Base-by-base conservation (phyloP, 2,797 vertebrate genomes). In the Premnoplex brunnescens region DNA sequence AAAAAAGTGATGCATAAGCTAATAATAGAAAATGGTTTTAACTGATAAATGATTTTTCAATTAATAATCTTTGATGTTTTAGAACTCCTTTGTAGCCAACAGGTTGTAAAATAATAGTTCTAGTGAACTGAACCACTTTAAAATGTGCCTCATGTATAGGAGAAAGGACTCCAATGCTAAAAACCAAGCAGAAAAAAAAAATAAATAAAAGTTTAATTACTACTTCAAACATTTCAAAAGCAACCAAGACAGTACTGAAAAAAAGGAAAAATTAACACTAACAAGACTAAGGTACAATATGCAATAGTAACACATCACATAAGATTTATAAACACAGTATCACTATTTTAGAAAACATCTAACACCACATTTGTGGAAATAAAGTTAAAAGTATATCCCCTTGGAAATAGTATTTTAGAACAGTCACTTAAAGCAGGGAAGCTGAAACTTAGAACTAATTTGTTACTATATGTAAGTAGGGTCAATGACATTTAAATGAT, bases 171-270 rank as follows among this genome's bases (percentile, higher is more conserved):
- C 54, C 86, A 94, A 91, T 62, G 96, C 63, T 81, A 74, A 96
- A 93, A 96, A 54, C 36, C 79, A 56, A 74, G 64, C 17, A 58
- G 94, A 89, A 96, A 91, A 59, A 91, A 59, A 77, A 95, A 93
- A 37, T 41, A 98, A 98, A 96, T 97, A 91, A 34, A 96, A 67
- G 68, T 97, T 97, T 98, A 97, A 97, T 97, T 93, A 95, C 93
- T 97, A 97, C 85, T 97, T 95, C 96, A 88, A 96, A 95, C 86
- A 95, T 89, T 73, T 89, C 74, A 94, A 94, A 93, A 95, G 62
- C 80, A 76, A 88, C 51, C 80, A 93, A 90, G 88, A 77, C 68
- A 89, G 66, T 87, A 92, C 82, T 54, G 48, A 32, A 52, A 36
- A 77, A 89, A 93, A n/a, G 30, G 43, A 91, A 95, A 97, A 96